These are phyloP conservation scores for Pseudolycoriella hygida DNA, from an alignment of 2,888 invertebrate genomes.

Conservation along the genomic window DNA sequence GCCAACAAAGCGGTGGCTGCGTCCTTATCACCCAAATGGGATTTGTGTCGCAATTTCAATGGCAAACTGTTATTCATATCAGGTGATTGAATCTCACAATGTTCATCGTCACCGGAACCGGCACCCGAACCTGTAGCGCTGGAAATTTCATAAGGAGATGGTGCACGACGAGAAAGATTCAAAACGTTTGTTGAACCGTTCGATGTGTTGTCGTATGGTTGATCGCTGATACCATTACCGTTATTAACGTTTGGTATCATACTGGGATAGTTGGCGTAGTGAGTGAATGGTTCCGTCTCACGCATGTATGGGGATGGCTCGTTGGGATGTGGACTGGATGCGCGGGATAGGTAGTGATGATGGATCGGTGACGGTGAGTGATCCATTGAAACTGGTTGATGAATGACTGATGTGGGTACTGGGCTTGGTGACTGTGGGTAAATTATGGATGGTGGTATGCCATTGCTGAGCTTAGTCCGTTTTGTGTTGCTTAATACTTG, in stretches of 20 bases:
- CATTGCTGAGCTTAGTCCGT: slow-evolving; percentile 32
- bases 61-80: slow-evolving; percentile 67
- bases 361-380: slow-evolving; percentile 23
- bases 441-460: slow-evolving; percentile 33
- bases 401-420: slow-evolving; percentile 41
- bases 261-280: slow-evolving; percentile 32
- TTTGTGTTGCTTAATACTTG: slow-evolving; percentile 72
- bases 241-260: neutral
- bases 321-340: slow-evolving; percentile 4
- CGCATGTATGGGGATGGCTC: slow-evolving; percentile 1
- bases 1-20: slow-evolving; percentile 65
- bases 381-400: slow-evolving; percentile 33
- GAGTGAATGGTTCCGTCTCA: slow-evolving; percentile 29
- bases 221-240: slow-evolving; percentile 2
- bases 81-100: slow-evolving; percentile 29
- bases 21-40: slow-evolving; percentile 76
- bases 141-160: slow-evolving; percentile 66
- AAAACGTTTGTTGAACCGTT: slow-evolving; percentile 32
- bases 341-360: slow-evolving; percentile 30
- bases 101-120: slow-evolving; percentile 31
- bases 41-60: slow-evolving; percentile 80
- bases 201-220: neutral
- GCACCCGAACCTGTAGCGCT: slow-evolving; percentile 48
- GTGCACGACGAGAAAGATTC: slow-evolving; percentile 48
- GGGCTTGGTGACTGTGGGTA: slow-evolving; percentile 36